Percentiles rank a stretch among this genome's conserved stretches.
Conservation (phyloP, 2,797 vertebrate species). For the Phataginus tricuspis region DNA sequence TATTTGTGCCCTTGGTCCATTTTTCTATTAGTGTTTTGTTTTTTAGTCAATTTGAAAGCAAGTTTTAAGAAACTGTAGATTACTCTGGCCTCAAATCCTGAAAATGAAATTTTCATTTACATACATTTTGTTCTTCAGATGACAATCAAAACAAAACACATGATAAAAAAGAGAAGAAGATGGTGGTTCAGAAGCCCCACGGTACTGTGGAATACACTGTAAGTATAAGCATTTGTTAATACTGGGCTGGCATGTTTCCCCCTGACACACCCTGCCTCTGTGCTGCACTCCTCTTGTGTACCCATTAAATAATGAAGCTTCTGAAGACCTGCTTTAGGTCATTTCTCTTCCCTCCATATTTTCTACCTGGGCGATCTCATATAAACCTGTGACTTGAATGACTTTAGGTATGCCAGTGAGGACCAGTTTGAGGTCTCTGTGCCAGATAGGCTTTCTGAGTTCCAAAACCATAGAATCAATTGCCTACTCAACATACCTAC, state of each 20-base stretch:
- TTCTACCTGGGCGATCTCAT: neutral
- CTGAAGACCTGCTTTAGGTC: neutral
- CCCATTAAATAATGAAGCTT: neutral
- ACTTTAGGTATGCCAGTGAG: neutral
- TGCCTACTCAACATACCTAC: neutral
- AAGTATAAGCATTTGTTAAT: constrained; percentile 81
- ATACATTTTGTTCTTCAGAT: constrained; percentile 84
- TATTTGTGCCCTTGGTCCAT: neutral
- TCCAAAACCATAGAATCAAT: neutral
- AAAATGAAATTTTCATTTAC: constrained; percentile 50
- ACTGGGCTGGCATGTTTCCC: neutral
- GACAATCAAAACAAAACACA: constrained; percentile 89
- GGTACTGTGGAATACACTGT: constrained; percentile 95
- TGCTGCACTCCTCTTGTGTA: neutral
- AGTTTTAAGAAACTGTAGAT: neutral
- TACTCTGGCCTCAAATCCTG: constrained; percentile 4
- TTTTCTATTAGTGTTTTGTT: neutral
- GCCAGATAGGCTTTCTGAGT: neutral
- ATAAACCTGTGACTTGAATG: neutral
- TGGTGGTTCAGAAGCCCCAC: constrained; percentile 89
- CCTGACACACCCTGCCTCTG: neutral
- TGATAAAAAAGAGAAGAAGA: constrained; percentile 94
- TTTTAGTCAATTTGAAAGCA: neutral
- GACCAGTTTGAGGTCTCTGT: neutral
- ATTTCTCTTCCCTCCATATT: neutral